Evolutionary conservation across 2,113 vertebrate genomes (phyloP).

Genomic region (Pituophis catenifer): DNA sequence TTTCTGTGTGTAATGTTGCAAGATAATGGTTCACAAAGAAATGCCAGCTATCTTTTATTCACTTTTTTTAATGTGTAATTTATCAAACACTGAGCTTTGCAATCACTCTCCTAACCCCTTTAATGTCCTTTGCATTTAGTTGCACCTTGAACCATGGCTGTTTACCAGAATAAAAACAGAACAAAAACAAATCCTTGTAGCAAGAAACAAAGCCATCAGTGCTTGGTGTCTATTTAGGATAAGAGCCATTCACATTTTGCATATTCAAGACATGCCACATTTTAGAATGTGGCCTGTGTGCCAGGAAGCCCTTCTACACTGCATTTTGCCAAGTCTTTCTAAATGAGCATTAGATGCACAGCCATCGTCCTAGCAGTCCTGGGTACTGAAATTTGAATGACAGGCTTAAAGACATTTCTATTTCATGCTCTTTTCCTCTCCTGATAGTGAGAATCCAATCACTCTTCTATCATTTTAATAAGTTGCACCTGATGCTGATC

Average conservation of each 20-base stretch:
- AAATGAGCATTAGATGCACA: constrained; percentile 45
- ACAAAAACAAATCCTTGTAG: neutral
- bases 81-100: neutral
- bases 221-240: constrained; percentile 43
- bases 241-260: neutral
- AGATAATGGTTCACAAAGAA: neutral
- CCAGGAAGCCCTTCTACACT: neutral
- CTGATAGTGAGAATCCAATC: constrained; percentile 52
- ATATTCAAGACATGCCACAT: neutral
- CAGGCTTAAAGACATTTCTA: constrained; percentile 56
- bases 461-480: constrained; percentile 59
- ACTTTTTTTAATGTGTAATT: neutral
- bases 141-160: neutral
- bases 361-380: constrained; percentile 14
- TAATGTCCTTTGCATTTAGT: neutral
- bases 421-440: constrained; percentile 50
- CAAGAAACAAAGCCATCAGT: constrained; percentile 18
- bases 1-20: neutral
- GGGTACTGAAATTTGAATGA: constrained; percentile 42
- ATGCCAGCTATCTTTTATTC: neutral
- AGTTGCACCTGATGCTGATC: constrained; percentile 53
- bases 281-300: constrained; percentile 32
- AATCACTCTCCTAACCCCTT: neutral
- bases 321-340: constrained; percentile 27
- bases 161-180: neutral